Evolutionary conservation across 2,113 vertebrate species (phyloP), one percentile per base, ranked within the genome.

Genomic region (Dipodomys stephensi): DNA sequence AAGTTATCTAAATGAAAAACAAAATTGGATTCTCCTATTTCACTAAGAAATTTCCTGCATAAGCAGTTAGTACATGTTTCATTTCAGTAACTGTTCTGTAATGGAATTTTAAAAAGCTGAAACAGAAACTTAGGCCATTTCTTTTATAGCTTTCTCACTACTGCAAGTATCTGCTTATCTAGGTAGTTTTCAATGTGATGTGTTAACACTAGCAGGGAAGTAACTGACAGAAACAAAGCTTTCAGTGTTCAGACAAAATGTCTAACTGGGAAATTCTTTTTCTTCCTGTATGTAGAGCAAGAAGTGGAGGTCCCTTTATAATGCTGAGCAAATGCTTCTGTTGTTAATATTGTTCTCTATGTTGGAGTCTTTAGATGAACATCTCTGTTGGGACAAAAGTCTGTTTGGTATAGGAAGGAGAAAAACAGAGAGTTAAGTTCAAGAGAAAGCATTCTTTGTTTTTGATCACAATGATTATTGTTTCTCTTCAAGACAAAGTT

Each of bases 31-130:
- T 92, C 77, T 83, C 72, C 25, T 7, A 46, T 96, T 94, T 90
- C 23, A 49, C 76, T 94, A 96, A 92, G 64, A 69, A 97, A 97
- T 94, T 94, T 92, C 46, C 94, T 93, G 11, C 76, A 35, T 94
- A 64, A 97, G 44, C 25, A 94, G 39, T 94, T 87, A 91, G 20
- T 73, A 81, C 25, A 16, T 93, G 83, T 72, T 85, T 65, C 39
- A 49, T 89, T 92, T 96, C 82, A 85, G 73, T 84, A 92, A 81
- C 83, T 79, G 65, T 65, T 96, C 78, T 76, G 12, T 87, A 95
- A 96, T 90, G 32, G 65, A 87, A 95, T 96, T 96, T 95, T 95
- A 65, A 94, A 88, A 83, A 84, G 79, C 76, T 87, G 32, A 80
- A 82, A 91, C n/a, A 90, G n/a, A 91, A 91, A 88, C 91, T 91